Conservation (phyloP, 2,888 invertebrate species). For the Campoplex nolae region DNA sequence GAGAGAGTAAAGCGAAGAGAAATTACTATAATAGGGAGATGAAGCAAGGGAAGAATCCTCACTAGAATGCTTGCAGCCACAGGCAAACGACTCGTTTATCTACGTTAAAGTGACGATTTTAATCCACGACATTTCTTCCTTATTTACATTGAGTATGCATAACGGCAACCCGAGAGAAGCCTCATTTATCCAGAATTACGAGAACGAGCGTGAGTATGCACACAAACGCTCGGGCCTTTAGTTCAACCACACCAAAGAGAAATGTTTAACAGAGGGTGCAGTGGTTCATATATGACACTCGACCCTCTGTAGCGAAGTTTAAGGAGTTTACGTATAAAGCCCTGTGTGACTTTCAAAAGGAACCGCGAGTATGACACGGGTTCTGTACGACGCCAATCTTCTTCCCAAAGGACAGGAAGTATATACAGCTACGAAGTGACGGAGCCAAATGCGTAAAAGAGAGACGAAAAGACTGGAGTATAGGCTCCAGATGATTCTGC, state of each 20-base stretch:
- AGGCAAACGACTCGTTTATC: constrained; percentile 57
- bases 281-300: neutral
- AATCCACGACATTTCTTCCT: constrained; percentile 71
- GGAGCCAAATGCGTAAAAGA: neutral
- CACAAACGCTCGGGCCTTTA: neutral
- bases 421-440: neutral
- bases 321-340: neutral
- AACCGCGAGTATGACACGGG: neutral
- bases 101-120: constrained; percentile 68
- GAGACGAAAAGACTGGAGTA: neutral
- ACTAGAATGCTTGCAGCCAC: constrained; percentile 27
- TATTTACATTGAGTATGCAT: constrained; percentile 72
- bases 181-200: constrained; percentile 38
- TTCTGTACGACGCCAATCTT: constrained; percentile 9
- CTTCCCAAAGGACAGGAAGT: constrained; percentile 4
- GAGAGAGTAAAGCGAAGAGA: constrained; percentile 16
- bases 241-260: constrained; percentile 13
- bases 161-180: constrained; percentile 53
- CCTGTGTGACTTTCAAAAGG: constrained; percentile 8
- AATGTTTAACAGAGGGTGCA: constrained; percentile 9
- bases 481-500: constrained; percentile 1
- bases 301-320: constrained; percentile 8
- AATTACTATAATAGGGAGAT: constrained; percentile 12
- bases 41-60: neutral
- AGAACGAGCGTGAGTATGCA: constrained; percentile 1